Percentiles rank a stretch among this genome's conserved stretches.
phyloP scores from a whole-genome alignment of 2,888 invertebrate genomes.

The Chaetogeoica ovagalla region DNA sequence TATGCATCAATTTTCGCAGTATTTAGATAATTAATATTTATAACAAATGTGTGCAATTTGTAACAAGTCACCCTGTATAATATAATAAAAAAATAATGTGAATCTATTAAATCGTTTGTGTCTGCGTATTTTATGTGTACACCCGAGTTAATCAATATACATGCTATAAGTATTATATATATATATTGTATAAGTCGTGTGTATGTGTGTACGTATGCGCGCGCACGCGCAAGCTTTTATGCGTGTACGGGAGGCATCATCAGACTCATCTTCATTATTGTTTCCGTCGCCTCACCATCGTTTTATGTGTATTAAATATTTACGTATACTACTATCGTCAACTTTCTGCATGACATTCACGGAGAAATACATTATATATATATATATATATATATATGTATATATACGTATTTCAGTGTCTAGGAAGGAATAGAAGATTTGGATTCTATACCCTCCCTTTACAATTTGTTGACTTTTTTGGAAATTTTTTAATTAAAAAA shows the following conservation, averaged over 20 bases:
- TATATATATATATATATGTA: background rate
- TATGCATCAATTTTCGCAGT: no score
- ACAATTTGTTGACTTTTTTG: no score
- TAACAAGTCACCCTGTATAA: background rate
- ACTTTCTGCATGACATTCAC: background rate
- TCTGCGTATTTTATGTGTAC: conserved; percentile 25
- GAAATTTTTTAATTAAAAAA: no score
- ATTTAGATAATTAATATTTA: no score
- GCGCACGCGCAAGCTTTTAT: no score
- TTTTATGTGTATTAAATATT: background rate
- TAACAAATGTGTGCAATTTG: background rate
- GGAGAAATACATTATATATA: background rate
- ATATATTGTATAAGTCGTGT: background rate
- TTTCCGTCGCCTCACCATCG: background rate
- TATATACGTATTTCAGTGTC: no score
- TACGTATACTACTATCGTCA: background rate
- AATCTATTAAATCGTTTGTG: conserved; percentile 29
- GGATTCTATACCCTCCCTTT: no score
- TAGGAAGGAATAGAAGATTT: no score
- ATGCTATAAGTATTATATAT: background rate
- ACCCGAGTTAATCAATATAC: conserved; percentile 22
- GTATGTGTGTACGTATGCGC: no score
- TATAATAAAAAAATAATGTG: conserved; percentile 34
- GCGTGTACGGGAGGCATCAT: background rate
- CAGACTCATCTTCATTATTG: conserved; percentile 28